Percentiles rank a stretch among this genome's conserved stretches.
These are phyloP conservation scores for Meandrusa payeni DNA, from an alignment of 2,888 invertebrate species.

Conservation along the genomic window DNA sequence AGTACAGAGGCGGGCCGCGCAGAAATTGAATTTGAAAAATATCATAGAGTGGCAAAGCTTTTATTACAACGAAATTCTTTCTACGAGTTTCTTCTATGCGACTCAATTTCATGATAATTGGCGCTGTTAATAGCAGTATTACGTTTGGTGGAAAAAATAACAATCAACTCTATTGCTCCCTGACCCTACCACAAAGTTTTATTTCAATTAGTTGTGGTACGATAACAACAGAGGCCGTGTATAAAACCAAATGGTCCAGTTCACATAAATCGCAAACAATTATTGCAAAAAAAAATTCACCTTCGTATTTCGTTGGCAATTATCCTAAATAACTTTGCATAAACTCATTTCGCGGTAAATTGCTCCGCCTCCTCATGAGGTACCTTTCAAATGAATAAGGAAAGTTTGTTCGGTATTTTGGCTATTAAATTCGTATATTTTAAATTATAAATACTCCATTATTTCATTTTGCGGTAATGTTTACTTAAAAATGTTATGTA, in stretches of 20 bases:
- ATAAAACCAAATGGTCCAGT: neutral
- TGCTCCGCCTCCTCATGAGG: slow-evolving; percentile 25
- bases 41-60: slow-evolving; percentile 31
- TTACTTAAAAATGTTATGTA: no score
- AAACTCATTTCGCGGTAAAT: slow-evolving; percentile 29
- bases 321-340: slow-evolving; percentile 28
- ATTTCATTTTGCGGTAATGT: no score
- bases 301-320: slow-evolving; percentile 24
- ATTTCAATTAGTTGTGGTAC: neutral
- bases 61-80: slow-evolving; percentile 27
- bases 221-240: neutral
- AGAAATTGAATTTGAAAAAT: slow-evolving; percentile 47
- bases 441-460: no score
- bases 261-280: slow-evolving; percentile 10
- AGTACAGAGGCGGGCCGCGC: slow-evolving; percentile 35
- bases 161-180: neutral
- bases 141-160: slow-evolving; percentile 1
- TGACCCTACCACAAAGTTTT: neutral
- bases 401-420: slow-evolving; percentile 19
- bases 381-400: slow-evolving; percentile 27
- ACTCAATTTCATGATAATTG: slow-evolving; percentile 1
- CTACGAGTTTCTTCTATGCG: slow-evolving; percentile 1
- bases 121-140: neutral
- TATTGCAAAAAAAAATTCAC: slow-evolving; percentile 15
- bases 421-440: slow-evolving; percentile 1